A percentile compares a stretch with the other conserved stretches of the same genome.
Evolutionary conservation across 2,797 vertebrate genomes (phyloP).

Genomic region (Coluber constrictor): DNA sequence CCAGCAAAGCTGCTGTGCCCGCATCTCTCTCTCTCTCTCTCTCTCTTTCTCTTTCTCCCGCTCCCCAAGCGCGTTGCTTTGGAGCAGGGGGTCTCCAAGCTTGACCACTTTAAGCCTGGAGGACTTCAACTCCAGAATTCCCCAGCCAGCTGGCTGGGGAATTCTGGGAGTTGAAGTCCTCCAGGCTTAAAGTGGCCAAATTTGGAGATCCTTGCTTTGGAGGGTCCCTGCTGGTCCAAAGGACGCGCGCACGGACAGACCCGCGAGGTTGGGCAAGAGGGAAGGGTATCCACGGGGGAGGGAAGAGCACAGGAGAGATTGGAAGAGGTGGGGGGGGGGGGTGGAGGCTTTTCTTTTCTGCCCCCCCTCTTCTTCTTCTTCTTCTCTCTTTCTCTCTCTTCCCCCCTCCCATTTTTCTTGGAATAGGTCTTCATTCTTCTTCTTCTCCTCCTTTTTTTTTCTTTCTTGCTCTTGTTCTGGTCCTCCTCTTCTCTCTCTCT

Average conservation of each 20-base stretch:
- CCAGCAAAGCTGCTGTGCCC: too few species aligned
- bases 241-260: neutral
- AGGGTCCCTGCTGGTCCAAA: neutral
- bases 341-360: neutral
- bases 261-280: neutral
- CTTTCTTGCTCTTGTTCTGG: neutral
- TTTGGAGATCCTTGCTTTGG: neutral
- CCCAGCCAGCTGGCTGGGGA: too few species aligned
- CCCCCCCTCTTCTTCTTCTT: too few species aligned
- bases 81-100: too few species aligned
- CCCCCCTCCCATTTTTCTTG: neutral
- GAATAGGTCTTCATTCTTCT: constrained; percentile 49
- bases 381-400: too few species aligned
- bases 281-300: neutral
- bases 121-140: too few species aligned
- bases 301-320: neutral
- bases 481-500: constrained; percentile 65
- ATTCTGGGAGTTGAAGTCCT: too few species aligned
- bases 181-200: too few species aligned
- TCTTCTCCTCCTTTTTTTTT: neutral
- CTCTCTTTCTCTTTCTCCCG: neutral
- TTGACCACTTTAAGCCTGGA: too few species aligned
- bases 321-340: neutral
- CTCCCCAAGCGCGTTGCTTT: neutral
- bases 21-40: too few species aligned